Evolutionary conservation across 2,888 invertebrate genomes (phyloP).

Genomic region (Melitaea athalia): DNA sequence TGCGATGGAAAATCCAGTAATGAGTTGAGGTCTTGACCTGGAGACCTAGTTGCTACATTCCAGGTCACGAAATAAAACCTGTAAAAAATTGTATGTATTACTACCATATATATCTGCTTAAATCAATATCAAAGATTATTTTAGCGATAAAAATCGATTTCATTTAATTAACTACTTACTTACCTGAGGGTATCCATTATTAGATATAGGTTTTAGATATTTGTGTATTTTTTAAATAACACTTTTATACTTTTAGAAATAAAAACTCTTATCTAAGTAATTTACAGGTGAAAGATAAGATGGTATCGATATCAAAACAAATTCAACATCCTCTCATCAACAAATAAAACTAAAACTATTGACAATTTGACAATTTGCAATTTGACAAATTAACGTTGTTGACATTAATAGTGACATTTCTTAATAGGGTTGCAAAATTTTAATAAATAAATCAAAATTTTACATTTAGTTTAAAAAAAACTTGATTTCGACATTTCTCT

Average conservation of each 20-base stretch:
- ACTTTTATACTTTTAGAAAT: not conserved
- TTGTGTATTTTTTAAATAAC: not conserved
- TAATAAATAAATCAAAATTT: too few species aligned
- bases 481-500: too few species aligned
- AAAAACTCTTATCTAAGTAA: slow-evolving; percentile 10
- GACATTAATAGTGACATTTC: not conserved
- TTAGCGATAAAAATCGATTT: not conserved
- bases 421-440: not conserved
- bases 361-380: slow-evolving; percentile 7
- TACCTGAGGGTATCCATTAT: slow-evolving; percentile 43
- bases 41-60: slow-evolving; percentile 93
- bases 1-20: slow-evolving; percentile 86
- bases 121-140: not conserved
- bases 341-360: slow-evolving; percentile 15
- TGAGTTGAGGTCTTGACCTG: slow-evolving; percentile 87
- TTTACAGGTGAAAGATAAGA: slow-evolving; percentile 25
- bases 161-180: slow-evolving; percentile 18
- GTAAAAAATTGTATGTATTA: slow-evolving; percentile 46
- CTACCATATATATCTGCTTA: slow-evolving; percentile 6
- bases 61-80: slow-evolving; percentile 93
- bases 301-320: slow-evolving; percentile 24
- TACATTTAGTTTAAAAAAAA: too few species aligned
- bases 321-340: slow-evolving; percentile 22
- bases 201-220: slow-evolving; percentile 15
- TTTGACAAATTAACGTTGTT: not conserved